Conservation (phyloP, 1,140 invertebrate species). For the Brachionus asplanchnoidis region DNA sequence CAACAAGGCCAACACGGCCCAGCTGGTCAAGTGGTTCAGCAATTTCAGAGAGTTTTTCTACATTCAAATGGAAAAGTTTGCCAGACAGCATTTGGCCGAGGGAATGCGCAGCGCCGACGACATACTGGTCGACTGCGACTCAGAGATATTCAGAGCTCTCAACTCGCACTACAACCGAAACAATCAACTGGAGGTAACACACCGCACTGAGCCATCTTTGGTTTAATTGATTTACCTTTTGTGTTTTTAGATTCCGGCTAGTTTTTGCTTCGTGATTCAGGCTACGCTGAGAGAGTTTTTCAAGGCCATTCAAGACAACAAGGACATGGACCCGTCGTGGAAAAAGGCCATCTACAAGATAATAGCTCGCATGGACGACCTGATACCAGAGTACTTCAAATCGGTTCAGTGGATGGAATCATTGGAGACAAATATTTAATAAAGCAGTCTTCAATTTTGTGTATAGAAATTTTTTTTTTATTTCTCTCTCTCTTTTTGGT, state of each 20-base stretch:
- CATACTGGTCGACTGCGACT: constrained; percentile 83
- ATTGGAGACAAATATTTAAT: constrained; percentile 61
- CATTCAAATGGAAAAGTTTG: constrained; percentile 99
- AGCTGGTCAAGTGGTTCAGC: constrained; percentile 99
- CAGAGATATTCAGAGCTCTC: constrained; percentile 91
- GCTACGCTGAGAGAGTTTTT: constrained; percentile 96
- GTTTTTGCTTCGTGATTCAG: constrained; percentile 92
- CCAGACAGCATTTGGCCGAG: constrained; percentile 90
- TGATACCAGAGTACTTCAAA: constrained; percentile 98
- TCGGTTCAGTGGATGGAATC: constrained; percentile 97
- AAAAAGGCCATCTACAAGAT: constrained; percentile 99
- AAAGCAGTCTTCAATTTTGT: not conserved
- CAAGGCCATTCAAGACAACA: constrained; percentile 87
- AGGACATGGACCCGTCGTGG: constrained; percentile 97
- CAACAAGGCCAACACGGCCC: constrained; percentile 99
- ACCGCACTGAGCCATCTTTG: too few species aligned
- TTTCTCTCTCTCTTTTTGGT: not conserved
- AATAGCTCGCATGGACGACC: constrained; percentile 94
- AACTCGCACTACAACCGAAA: constrained; percentile 99
- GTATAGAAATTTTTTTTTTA: not conserved
- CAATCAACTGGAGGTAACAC: constrained; percentile 97
- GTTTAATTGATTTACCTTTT: not conserved
- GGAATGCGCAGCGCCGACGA: constrained; percentile 87
- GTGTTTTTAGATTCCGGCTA: constrained; percentile 81
- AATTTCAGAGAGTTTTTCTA: constrained; percentile 99